A percentile compares a stretch with the other conserved stretches of the same genome.
phyloP scores from a whole-genome alignment of 2,888 invertebrate species.

The Drosophila colorata region DNA sequence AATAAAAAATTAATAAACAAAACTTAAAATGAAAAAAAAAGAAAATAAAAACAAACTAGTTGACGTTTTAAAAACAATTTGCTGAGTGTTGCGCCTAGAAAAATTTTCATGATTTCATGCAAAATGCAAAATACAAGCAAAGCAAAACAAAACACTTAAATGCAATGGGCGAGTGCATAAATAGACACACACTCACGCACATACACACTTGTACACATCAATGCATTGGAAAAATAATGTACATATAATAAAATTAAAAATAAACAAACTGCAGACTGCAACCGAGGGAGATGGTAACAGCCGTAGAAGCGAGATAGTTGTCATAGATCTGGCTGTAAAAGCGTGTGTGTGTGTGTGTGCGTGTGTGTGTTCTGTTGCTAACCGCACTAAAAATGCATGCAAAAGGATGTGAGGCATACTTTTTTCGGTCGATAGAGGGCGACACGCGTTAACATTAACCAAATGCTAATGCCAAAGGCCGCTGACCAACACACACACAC shows the following conservation, averaged over 20 bases:
- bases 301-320: slow-evolving; percentile 34
- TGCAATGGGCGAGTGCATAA: slow-evolving; percentile 69
- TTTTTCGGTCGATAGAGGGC: slow-evolving; percentile 54
- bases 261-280: slow-evolving; percentile 55
- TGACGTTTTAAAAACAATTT: slow-evolving; percentile 73
- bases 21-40: slow-evolving; percentile 27
- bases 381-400: slow-evolving; percentile 67
- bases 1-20: slow-evolving; percentile 37
- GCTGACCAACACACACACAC: slow-evolving; percentile 38
- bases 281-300: slow-evolving; percentile 43
- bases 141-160: slow-evolving; percentile 75
- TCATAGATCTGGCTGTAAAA: slow-evolving; percentile 1
- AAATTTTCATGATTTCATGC: slow-evolving; percentile 48
- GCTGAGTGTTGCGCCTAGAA: slow-evolving; percentile 40
- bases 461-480: slow-evolving; percentile 77
- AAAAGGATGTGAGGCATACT: slow-evolving; percentile 38
- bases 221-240: slow-evolving; percentile 62
- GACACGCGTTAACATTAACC: slow-evolving; percentile 73
- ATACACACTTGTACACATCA: slow-evolving; percentile 18
- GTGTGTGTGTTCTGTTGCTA: slow-evolving; percentile 59
- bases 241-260: slow-evolving; percentile 73
- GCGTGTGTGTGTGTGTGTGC: background rate
- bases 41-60: slow-evolving; percentile 31
- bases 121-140: slow-evolving; percentile 61
- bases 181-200: slow-evolving; percentile 42